Evolutionary conservation across 2,113 vertebrate genomes (phyloP), one percentile per base, ranked within the genome.

Genomic region (Perognathus longimembris): DNA sequence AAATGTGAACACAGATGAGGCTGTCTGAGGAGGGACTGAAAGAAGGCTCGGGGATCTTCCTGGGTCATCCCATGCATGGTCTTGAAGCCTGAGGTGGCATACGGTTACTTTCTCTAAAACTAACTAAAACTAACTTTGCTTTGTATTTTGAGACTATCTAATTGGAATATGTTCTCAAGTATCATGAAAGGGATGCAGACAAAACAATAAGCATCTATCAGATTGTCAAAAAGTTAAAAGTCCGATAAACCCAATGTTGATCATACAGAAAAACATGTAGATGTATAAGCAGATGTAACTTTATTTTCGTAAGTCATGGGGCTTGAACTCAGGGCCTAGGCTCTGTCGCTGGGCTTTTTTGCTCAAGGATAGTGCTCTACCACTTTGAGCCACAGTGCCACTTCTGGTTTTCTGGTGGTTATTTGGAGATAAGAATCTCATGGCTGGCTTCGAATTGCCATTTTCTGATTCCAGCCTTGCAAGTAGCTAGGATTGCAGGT

Each of bases 81-180:
- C 28, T 54, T 40, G 26, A 80, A 50, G 30, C 22, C 17, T 91
- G 15, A 70, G 11, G 74, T 32, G 4, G n/a, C n/a, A 32, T 32
- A 28, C 12, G 36, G n/a, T 85, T 76, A 42, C 45, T 76, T 92
- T 86, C 71, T 34, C 74, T 4, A 70, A 54, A 75, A 95, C 69
- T 75, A 71, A 76, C 30, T 78, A 73, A 75, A 86, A 70, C n/a
- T 69, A 67, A 73, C 40, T 85, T 85, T 89, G n/a, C 20, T 36
- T 84, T 82, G 67, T 74, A 6, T 14, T 50, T 85, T 63, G 9
- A 70, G 88, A 42, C 5, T 69, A 66, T 69, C 80, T 80, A 75
- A 40, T 12, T 21, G 89, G 89, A 73, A 79, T 61, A 28, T 6
- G 45, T 45, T 70, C 77, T 90, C 61, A 87, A 57, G 50, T 20